A percentile compares a stretch with the other conserved stretches of the same genome.
These are phyloP conservation scores for Alectura lathami DNA, from an alignment of 2,113 vertebrate species.

Conservation along the genomic window DNA sequence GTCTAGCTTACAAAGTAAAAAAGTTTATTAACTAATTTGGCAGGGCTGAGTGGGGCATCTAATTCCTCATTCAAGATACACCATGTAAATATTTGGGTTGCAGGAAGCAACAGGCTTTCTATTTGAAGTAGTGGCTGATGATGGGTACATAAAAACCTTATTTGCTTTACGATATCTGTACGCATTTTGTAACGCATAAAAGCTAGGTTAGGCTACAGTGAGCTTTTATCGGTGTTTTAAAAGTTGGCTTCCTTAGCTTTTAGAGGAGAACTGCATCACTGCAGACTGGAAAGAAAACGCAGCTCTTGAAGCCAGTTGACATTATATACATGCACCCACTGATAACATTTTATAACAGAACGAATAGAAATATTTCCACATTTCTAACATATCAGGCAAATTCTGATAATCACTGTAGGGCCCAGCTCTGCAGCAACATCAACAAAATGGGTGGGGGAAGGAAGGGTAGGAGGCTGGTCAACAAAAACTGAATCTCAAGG, in stretches of 20 bases:
- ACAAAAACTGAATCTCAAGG: not conserved
- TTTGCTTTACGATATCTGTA: conserved; percentile 72
- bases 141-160: conserved; percentile 65
- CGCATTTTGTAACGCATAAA: conserved; percentile 66
- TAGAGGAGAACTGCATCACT: not conserved
- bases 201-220: conserved; percentile 50
- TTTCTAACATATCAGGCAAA: not conserved
- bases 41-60: conserved; percentile 45
- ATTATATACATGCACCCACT: not conserved
- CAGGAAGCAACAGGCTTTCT: conserved; percentile 69
- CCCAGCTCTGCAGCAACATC: not conserved
- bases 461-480: not conserved
- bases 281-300: not conserved
- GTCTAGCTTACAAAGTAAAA: conserved; percentile 14
- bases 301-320: not conserved
- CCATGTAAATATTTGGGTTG: conserved; percentile 78
- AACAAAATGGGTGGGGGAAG: not conserved
- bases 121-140: conserved; percentile 74
- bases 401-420: not conserved
- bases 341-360: not conserved
- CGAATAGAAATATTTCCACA: not conserved
- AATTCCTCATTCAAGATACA: conserved; percentile 59
- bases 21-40: conserved; percentile 57
- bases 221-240: conserved; percentile 36
- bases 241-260: conserved; percentile 6